Evolutionary conservation across 2,888 invertebrate genomes (phyloP), one percentile per base, ranked within the genome.

Genomic region (Lasioglossum morio): DNA sequence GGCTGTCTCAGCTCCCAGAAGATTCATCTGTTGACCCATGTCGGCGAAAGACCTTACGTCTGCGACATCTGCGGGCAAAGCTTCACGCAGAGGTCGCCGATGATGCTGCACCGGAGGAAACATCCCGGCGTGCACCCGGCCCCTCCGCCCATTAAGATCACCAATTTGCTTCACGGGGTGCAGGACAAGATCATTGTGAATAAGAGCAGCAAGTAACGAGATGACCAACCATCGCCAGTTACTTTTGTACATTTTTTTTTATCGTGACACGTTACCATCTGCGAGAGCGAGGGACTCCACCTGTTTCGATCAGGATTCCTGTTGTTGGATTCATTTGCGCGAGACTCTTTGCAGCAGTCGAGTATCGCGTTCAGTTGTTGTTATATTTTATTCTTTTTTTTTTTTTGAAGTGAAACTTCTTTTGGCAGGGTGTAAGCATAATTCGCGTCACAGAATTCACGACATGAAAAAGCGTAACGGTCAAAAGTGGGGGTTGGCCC

Each of bases 91-190:
- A 89, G 94, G 16, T 92, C 94, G 14, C 94, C 94, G 12, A 94
- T 95, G 94, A 93, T 95, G 93, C 86, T 93, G 10, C 94, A 95
- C 63, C 90, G 94, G 10, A 92, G 90, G 30, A 94, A 93, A 78
- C 95, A 95, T 82, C 94, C 94, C 2, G 94, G 94, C 0, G 77
- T 89, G 0, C 93, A 93, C 83, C 93, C 94, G 5, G 92, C 94
- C 8, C 94, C 95, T 0, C 94, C 95, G 4, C 94, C 94, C 0
- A 93, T 94, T 27, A 94, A 93, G 84, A 94, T 94, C 10, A 94
- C 94, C 1, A 93, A 94, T 78, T 88, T 94, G n/a, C 85, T 94
- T 43, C 93, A 94, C 40, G 93, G 93, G 5, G 94, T 94, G 16
- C 92, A 93, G 72, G 93, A 94, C 60, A 94, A 93, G 75, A 93